A percentile compares a stretch with the other conserved stretches of the same genome.
Evolutionary conservation across 2,888 invertebrate species (phyloP).

Genomic region (Heliconius erato): DNA sequence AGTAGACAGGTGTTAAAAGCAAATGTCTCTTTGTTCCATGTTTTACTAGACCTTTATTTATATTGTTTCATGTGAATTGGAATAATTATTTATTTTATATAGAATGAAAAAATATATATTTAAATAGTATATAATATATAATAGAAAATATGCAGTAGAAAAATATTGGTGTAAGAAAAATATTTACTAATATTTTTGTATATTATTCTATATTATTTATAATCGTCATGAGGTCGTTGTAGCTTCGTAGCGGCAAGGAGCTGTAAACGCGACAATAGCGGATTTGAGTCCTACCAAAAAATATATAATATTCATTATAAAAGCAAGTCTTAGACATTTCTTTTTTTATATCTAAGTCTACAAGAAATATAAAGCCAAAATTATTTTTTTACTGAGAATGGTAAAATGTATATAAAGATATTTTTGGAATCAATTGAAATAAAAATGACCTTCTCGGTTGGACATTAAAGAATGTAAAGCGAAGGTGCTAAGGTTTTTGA

Average conservation of each 20-base stretch:
- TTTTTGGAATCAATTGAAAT: constrained; percentile 3
- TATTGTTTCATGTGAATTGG: neutral
- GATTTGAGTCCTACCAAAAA: no score
- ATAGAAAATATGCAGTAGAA: neutral
- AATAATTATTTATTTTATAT: neutral
- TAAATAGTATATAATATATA: neutral
- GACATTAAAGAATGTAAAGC: constrained; percentile 35
- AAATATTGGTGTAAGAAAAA: no score
- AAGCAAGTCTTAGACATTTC: no score
- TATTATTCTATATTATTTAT: no score
- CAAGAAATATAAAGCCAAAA: no score
- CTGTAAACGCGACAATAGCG: no score
- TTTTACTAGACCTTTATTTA: constrained; percentile 6
- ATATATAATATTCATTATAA: no score
- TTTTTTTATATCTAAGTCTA: no score
- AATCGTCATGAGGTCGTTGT: no score
- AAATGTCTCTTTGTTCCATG: neutral
- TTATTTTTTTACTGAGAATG: neutral
- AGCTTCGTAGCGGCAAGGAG: no score
- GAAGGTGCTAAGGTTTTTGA: constrained; percentile 53
- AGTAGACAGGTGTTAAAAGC: constrained; percentile 20
- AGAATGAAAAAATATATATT: neutral
- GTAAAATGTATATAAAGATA: neutral
- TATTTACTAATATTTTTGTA: no score
- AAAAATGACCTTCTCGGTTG: constrained; percentile 23